Evolutionary conservation across 1,140 invertebrate genomes (phyloP), one percentile per base, ranked within the genome.

Genomic region (Rhopalosiphum maidis): DNA sequence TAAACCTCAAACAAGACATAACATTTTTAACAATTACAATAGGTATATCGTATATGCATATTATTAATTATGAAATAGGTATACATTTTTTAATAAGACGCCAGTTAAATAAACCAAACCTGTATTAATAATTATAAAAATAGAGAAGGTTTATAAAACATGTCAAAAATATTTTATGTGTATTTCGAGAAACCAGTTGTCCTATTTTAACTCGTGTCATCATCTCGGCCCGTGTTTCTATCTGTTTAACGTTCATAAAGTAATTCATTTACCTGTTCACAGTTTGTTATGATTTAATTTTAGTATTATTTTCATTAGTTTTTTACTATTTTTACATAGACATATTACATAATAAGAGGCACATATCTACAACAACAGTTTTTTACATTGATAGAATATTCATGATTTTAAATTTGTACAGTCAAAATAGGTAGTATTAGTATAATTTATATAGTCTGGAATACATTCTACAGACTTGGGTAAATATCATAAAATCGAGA

Each of bases 1-100:
- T 77, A 77, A n/a, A 77, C n/a, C 30, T n/a, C 11, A 51, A 51
- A 21, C 1, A 51, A 51, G 48, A 6, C 60, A n/a, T 15, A 77
- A n/a, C n/a, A 77, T n/a, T 60, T 68, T 77, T n/a, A 77, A 77
- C 60, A 77, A 77, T 77, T n/a, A 77, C 30, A 77, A 77, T n/a
- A 77, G 60, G 30, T 4, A 77, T 46, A 11, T 46, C 46, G 46
- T 46, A 11, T 51, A 51, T 77, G n/a, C 60, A 77, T 77, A 77
- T 77, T 30, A 77, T 77, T 77, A 77, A 77, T n/a, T 77, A 77
- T 18, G n/a, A 77, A n/a, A n/a, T n/a, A n/a, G n/a, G 15, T 68
- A 60, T 68, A 8, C n/a, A 8, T 60, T 68, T 68, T 68, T 77
- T 77, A 77, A 77, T 30, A 77, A 77, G 30, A 35, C 15, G 60